phyloP scores from a whole-genome alignment of 2,797 vertebrate species.

The Amniataba percoides region DNA sequence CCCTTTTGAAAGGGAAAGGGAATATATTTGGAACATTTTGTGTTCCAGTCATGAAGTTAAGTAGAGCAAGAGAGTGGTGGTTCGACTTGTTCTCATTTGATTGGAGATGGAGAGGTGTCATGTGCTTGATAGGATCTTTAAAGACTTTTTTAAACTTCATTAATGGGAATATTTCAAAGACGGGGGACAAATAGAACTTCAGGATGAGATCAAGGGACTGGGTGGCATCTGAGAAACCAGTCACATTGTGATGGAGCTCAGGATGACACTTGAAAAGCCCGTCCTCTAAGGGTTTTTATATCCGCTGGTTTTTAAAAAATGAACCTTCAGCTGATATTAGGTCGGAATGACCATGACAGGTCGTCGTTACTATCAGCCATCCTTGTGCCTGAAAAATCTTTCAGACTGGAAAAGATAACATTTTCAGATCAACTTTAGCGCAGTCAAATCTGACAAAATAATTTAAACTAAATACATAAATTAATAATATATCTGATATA shows the following conservation, averaged over 20 bases:
- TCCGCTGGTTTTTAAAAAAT: conserved; percentile 38
- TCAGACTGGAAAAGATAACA: conserved; percentile 2
- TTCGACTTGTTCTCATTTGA: conserved; percentile 41
- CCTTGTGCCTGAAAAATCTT: neutral
- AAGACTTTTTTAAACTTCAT: conserved; percentile 52
- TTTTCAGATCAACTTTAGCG: neutral
- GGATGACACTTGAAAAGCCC: conserved; percentile 50
- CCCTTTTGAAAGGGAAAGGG: conserved; percentile 36
- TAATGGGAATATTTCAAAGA: conserved; percentile 61
- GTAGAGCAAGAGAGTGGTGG: conserved; percentile 16
- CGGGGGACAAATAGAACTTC: conserved; percentile 45
- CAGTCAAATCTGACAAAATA: conserved; percentile 10
- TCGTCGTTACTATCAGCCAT: conserved; percentile 26
- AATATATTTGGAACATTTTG: conserved; percentile 31
- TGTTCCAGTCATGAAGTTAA: conserved; percentile 39
- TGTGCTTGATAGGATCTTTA: conserved; percentile 29
- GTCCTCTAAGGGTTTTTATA: conserved; percentile 37
- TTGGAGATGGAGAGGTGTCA: conserved; percentile 37
- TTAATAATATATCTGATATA: neutral
- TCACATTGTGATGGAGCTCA: conserved; percentile 38
- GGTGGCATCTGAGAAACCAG: conserved; percentile 38
- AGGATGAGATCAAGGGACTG: conserved; percentile 29
- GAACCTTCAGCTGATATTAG: conserved; percentile 53
- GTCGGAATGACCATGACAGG: conserved; percentile 40
- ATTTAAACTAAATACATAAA: neutral